Percentiles rank a stretch among this genome's conserved stretches.
Conservation (phyloP, 1,140 invertebrate species). For the Aphelinus certus region DNA sequence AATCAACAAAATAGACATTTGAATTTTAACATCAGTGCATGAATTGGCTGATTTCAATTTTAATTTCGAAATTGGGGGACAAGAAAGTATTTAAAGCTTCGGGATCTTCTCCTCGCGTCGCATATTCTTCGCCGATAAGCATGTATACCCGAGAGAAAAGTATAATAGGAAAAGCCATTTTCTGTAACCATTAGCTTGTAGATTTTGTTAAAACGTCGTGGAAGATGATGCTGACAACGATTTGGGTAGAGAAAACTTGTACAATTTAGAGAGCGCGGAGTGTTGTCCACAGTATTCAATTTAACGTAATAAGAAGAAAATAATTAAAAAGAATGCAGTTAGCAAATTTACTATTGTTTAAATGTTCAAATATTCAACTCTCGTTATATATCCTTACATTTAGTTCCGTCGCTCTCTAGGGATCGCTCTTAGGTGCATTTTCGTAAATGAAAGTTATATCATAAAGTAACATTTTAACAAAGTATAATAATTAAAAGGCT, state of each 20-base stretch:
- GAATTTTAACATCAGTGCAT: too few species aligned
- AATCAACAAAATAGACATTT: too few species aligned
- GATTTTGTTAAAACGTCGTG: neutral
- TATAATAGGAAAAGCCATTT: too few species aligned
- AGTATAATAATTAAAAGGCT: constrained; percentile 4
- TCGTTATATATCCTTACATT: neutral
- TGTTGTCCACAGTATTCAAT: neutral
- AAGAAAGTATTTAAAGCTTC: too few species aligned
- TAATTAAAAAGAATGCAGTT: neutral
- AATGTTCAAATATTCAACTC: neutral
- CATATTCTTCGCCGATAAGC: too few species aligned
- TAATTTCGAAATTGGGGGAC: too few species aligned
- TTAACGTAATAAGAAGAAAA: constrained; percentile 8
- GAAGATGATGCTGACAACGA: constrained; percentile 6
- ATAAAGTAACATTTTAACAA: neutral
- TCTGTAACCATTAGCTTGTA: too few species aligned
- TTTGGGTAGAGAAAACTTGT: neutral
- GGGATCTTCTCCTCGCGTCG: too few species aligned
- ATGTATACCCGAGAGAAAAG: too few species aligned
- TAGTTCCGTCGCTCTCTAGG: constrained; percentile 18
- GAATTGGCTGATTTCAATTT: too few species aligned
- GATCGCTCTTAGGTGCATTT: constrained; percentile 14
- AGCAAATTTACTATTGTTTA: neutral
- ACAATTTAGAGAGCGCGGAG: constrained; percentile 16
- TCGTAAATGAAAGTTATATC: neutral